phyloP scores from a whole-genome alignment of 1,140 invertebrate species.

The Listronotus bonariensis region DNA sequence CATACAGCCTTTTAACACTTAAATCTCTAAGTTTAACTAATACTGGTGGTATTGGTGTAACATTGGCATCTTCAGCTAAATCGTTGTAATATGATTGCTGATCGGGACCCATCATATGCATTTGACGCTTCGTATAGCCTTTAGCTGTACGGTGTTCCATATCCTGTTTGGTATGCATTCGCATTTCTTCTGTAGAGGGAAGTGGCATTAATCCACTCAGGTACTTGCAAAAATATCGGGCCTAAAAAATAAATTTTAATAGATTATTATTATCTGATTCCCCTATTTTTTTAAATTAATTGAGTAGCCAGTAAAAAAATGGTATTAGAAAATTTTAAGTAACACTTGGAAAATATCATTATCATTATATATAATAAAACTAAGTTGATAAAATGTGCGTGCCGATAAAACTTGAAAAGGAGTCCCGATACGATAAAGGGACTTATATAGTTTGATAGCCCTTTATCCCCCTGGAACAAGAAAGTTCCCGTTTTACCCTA shows the following conservation, averaged over 20 bases:
- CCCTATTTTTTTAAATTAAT: neutral
- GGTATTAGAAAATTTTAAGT: too few species aligned
- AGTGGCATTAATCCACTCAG: slow-evolving; percentile 59
- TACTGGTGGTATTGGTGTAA: slow-evolving; percentile 60
- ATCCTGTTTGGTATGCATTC: slow-evolving; percentile 62
- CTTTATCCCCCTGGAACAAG: too few species aligned
- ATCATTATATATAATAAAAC: too few species aligned
- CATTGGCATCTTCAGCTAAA: slow-evolving; percentile 60
- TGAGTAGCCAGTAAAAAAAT: too few species aligned
- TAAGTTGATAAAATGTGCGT: too few species aligned
- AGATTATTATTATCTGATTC: slow-evolving; percentile 10
- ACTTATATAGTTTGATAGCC: too few species aligned
- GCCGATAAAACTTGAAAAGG: too few species aligned
- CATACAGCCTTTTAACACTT: slow-evolving; percentile 49
- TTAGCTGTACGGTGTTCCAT: slow-evolving; percentile 53
- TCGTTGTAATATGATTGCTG: slow-evolving; percentile 65
- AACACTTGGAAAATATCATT: too few species aligned
- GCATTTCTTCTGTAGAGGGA: slow-evolving; percentile 65
- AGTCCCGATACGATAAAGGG: too few species aligned
- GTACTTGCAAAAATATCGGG: slow-evolving; percentile 62
- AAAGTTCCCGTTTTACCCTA: too few species aligned
- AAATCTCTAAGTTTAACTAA: slow-evolving; percentile 55
- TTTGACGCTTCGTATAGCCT: slow-evolving; percentile 61
- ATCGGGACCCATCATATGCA: slow-evolving; percentile 65
- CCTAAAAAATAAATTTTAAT: slow-evolving; percentile 52